phyloP scores from a whole-genome alignment of 2,113 vertebrate species.

The Alligator mississippiensis region DNA sequence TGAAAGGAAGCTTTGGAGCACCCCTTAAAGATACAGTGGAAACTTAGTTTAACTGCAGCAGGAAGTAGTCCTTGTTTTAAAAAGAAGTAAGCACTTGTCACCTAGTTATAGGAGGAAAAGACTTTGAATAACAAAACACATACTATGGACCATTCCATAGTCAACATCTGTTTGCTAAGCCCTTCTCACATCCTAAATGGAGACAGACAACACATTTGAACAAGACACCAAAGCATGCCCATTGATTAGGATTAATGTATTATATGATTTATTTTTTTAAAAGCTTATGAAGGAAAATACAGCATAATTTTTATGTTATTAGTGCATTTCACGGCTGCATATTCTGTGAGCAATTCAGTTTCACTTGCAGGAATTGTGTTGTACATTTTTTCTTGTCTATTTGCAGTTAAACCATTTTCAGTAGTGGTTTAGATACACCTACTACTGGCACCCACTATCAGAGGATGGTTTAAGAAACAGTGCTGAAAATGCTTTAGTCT shows the following conservation, averaged over 20 bases:
- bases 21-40: not conserved
- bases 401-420: slow-evolving; percentile 37
- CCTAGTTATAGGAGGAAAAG: not conserved
- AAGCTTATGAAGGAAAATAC: slow-evolving; percentile 1
- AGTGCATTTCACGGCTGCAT: not conserved
- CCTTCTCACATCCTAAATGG: slow-evolving; percentile 10
- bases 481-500: not conserved
- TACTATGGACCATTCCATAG: not conserved
- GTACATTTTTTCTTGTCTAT: slow-evolving; percentile 54
- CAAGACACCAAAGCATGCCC: slow-evolving; percentile 16
- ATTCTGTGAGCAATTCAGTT: slow-evolving; percentile 28
- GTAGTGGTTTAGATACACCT: slow-evolving; percentile 48
- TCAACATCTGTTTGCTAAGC: not conserved
- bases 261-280: slow-evolving; percentile 16
- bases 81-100: not conserved
- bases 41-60: not conserved
- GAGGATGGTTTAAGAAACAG: not conserved
- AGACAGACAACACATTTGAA: not conserved
- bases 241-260: slow-evolving; percentile 39
- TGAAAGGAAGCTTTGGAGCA: not conserved
- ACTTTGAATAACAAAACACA: not conserved
- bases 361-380: slow-evolving; percentile 35
- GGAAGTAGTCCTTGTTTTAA: not conserved
- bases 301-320: not conserved
- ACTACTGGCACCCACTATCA: not conserved